Percentiles rank a stretch among this genome's conserved stretches.
phyloP scores from a whole-genome alignment of 1,140 invertebrate species.

The Aradophagus sp. region DNA sequence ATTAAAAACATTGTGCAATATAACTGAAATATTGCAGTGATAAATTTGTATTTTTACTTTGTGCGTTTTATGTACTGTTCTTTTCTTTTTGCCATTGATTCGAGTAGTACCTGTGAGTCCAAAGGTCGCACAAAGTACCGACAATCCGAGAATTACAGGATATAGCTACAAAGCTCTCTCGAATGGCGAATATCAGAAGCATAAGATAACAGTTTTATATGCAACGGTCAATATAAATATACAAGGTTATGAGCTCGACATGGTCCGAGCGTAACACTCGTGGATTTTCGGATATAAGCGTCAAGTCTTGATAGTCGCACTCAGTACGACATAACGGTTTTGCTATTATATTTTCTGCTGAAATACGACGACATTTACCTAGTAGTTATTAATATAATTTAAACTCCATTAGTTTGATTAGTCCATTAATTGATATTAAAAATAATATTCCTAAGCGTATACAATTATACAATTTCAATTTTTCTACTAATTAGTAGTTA shows the following conservation, averaged over 20 bases:
- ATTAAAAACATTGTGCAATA: constrained; percentile 36
- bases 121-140: constrained; percentile 52
- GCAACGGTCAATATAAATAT: constrained; percentile 63
- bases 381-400: no score
- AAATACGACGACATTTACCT: no score
- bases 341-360: constrained; percentile 23
- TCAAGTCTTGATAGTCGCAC: constrained; percentile 36
- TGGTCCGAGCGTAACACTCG: constrained; percentile 49
- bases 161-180: constrained; percentile 48
- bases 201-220: constrained; percentile 68
- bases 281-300: constrained; percentile 52
- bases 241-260: constrained; percentile 63
- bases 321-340: constrained; percentile 44
- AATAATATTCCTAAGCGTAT: no score
- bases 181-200: constrained; percentile 54
- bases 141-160: constrained; percentile 48
- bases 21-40: constrained; percentile 41
- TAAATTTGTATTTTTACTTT: constrained; percentile 40
- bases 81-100: constrained; percentile 34
- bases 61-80: constrained; percentile 33
- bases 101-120: constrained; percentile 37
- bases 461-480: no score
- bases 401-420: no score
- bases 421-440: no score
- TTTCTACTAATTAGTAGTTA: no score